phyloP scores from a whole-genome alignment of 92 coral and sea anemone species.

The Phymanthus crucifer region DNA sequence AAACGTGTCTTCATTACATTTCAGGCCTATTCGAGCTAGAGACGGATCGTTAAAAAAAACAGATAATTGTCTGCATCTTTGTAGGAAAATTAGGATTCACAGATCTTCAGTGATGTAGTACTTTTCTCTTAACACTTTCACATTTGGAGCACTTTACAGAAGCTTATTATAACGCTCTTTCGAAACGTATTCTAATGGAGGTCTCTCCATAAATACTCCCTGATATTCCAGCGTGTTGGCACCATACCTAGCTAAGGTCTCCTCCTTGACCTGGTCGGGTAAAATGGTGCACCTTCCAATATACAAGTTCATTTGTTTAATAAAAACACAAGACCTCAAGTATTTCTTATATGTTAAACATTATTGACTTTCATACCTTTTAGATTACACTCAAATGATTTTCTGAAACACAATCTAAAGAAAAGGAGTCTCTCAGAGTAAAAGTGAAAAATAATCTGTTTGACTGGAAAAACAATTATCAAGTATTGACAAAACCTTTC shows the following conservation, averaged over 20 bases:
- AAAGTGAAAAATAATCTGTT: conserved; percentile 50
- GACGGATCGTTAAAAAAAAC: no score
- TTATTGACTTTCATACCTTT: conserved; percentile 24
- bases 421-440: conserved; percentile 47
- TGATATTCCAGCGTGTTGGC: neutral
- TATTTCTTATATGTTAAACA: no score
- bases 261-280: neutral
- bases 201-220: neutral
- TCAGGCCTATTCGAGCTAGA: no score
- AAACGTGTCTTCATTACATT: no score
- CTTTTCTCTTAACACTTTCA: neutral
- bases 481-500: no score
- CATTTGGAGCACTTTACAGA: neutral
- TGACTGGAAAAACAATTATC: no score
- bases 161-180: neutral
- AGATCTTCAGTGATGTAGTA: neutral
- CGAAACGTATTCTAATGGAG: neutral
- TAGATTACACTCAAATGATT: conserved; percentile 35
- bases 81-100: no score
- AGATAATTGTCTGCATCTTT: no score
- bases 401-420: conserved; percentile 43
- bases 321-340: no score
- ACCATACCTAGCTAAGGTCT: neutral
- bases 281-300: conserved; percentile 30
- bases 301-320: conserved; percentile 1